These are phyloP conservation scores for Cromileptes altivelis DNA, from an alignment of 2,113 vertebrate species.

Conservation along the genomic window DNA sequence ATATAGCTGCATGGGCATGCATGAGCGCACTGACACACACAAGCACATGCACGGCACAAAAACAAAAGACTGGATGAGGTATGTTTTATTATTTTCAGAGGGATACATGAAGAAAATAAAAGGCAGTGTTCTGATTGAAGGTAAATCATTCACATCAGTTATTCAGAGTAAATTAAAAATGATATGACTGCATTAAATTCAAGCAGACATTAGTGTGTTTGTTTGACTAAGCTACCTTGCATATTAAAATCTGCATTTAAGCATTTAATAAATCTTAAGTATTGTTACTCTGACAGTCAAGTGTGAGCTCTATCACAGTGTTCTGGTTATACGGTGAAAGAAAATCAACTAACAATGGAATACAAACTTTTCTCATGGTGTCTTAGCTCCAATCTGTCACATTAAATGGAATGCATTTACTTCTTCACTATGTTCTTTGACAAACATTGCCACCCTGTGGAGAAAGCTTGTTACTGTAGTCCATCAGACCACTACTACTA, in stretches of 20 bases:
- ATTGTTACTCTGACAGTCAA: background rate
- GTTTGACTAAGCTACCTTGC: background rate
- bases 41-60: background rate
- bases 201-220: background rate
- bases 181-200: background rate
- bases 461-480: slow-evolving; percentile 26
- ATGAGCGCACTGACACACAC: background rate
- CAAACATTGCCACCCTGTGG: slow-evolving; percentile 69
- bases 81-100: slow-evolving; percentile 36
- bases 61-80: background rate
- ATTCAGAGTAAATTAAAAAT: background rate
- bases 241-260: background rate
- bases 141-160: background rate
- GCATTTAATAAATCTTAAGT: background rate
- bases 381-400: background rate
- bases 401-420: background rate
- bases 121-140: too few species aligned
- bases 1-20: background rate
- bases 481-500: background rate
- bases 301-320: background rate
- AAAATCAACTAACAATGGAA: background rate
- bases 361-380: background rate
- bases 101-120: slow-evolving; percentile 20
- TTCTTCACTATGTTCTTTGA: slow-evolving; percentile 6
- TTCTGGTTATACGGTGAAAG: background rate